Conservation (phyloP, 2,888 invertebrate species). For the Sycophila texana region DNA sequence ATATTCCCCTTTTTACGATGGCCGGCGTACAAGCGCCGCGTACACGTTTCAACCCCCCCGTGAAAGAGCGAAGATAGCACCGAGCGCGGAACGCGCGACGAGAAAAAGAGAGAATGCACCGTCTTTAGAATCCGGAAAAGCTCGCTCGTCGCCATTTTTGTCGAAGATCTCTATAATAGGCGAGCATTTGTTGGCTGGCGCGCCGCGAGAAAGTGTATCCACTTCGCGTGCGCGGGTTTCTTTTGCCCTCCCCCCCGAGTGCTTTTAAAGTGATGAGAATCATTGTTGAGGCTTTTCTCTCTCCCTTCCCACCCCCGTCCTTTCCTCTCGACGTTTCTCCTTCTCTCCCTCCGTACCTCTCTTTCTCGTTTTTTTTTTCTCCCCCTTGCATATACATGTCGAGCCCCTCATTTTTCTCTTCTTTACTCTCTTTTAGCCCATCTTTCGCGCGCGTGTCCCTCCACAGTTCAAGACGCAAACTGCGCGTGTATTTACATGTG, state of each 20-base stretch:
- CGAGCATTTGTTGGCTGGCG: conserved; percentile 36
- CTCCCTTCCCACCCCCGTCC: background rate
- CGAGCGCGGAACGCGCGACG: background rate
- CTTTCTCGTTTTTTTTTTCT: background rate
- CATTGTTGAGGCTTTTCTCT: conserved; percentile 54
- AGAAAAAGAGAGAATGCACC: background rate
- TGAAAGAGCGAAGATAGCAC: background rate
- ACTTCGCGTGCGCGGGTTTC: background rate
- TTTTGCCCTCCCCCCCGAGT: conserved; percentile 53
- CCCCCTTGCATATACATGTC: background rate
- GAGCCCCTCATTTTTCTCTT: background rate
- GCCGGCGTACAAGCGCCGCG: background rate
- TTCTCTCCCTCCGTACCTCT: background rate
- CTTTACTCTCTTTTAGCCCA: background rate
- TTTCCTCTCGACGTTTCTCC: background rate
- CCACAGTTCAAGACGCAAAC: background rate
- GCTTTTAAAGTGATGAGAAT: conserved; percentile 64
- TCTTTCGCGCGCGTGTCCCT: background rate
- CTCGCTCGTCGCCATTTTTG: conserved; percentile 52
- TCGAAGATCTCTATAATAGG: conserved; percentile 60
- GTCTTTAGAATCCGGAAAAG: conserved; percentile 21
- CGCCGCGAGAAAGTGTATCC: background rate
- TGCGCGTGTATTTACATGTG: background rate
- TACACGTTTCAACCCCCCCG: no score
- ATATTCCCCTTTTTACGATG: conserved; percentile 3